A percentile compares a stretch with the other conserved stretches of the same genome.
Conservation (phyloP, 2,113 vertebrate genomes). For the Nansenia antarctica region DNA sequence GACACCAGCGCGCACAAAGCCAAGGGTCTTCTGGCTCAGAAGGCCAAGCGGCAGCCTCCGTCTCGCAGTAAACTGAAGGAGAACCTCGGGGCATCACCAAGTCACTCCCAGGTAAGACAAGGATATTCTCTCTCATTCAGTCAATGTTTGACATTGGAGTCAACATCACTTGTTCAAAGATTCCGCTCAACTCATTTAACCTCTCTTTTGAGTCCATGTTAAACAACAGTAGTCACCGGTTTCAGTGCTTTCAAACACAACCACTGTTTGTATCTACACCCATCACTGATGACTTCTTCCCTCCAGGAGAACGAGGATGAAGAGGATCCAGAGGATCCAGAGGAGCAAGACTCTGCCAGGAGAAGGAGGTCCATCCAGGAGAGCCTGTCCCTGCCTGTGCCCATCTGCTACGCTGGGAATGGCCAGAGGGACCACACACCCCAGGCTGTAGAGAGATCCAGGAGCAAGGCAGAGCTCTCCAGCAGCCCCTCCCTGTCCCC, state of each 20-base stretch:
- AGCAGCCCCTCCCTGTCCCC: constrained; percentile 76
- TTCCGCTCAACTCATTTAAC: not conserved
- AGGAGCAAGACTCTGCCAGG: constrained; percentile 66
- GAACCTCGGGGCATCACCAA: constrained; percentile 57
- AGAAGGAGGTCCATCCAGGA: constrained; percentile 75
- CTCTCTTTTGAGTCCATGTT: not conserved
- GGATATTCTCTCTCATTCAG: not conserved
- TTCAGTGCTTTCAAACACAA: not conserved
- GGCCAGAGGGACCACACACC: constrained; percentile 66
- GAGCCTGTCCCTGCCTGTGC: constrained; percentile 67
- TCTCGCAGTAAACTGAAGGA: constrained; percentile 86
- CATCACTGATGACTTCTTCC: constrained; percentile 39
- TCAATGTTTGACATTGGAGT: not conserved
- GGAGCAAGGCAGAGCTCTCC: constrained; percentile 74
- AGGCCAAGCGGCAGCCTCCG: constrained; percentile 85
- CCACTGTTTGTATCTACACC: not conserved
- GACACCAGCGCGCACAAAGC: constrained; percentile 89
- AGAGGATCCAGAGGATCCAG: constrained; percentile 59
- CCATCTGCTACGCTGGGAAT: constrained; percentile 58
- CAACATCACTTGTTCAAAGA: not conserved
- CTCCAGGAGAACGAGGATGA: constrained; percentile 65
- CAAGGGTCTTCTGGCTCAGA: constrained; percentile 85
- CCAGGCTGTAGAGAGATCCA: constrained; percentile 59
- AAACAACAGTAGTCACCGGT: constrained; percentile 1
- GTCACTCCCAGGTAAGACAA: constrained; percentile 63